phyloP scores from a whole-genome alignment of 2,888 invertebrate genomes.

The Matsumyia berberina region DNA sequence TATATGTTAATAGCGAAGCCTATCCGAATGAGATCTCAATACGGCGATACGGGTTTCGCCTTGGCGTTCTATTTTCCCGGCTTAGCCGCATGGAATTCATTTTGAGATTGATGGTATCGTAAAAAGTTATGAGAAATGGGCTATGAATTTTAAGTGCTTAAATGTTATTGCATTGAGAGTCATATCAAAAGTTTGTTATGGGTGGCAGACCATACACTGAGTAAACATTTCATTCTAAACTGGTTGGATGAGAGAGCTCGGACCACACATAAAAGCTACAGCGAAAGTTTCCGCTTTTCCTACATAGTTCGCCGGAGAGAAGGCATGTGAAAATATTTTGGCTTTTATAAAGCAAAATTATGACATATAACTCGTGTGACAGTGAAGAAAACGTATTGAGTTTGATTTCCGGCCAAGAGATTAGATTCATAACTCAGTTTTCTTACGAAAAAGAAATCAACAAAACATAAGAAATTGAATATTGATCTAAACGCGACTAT shows the following conservation, averaged over 20 bases:
- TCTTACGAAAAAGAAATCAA: too few species aligned
- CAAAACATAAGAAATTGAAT: too few species aligned
- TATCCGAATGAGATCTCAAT: constrained; percentile 41
- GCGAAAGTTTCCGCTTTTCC: not conserved
- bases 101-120: constrained; percentile 38
- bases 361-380: too few species aligned
- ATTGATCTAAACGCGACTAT: too few species aligned
- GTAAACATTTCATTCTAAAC: not conserved
- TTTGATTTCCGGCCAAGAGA: too few species aligned
- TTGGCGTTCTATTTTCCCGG: not conserved
- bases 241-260: not conserved
- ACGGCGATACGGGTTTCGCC: constrained; percentile 8
- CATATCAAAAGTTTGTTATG: not conserved
- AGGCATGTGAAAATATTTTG: too few species aligned
- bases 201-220: not conserved
- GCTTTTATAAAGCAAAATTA: too few species aligned
- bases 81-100: constrained; percentile 18
- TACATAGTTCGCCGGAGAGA: too few species aligned
- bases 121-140: constrained; percentile 38
- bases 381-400: too few species aligned
- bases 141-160: constrained; percentile 35
- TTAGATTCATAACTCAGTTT: too few species aligned
- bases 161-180: constrained; percentile 19
- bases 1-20: constrained; percentile 19
- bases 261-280: not conserved